These are phyloP conservation scores for Spodoptera exigua DNA, from an alignment of 2,888 invertebrate genomes.

Conservation along the genomic window DNA sequence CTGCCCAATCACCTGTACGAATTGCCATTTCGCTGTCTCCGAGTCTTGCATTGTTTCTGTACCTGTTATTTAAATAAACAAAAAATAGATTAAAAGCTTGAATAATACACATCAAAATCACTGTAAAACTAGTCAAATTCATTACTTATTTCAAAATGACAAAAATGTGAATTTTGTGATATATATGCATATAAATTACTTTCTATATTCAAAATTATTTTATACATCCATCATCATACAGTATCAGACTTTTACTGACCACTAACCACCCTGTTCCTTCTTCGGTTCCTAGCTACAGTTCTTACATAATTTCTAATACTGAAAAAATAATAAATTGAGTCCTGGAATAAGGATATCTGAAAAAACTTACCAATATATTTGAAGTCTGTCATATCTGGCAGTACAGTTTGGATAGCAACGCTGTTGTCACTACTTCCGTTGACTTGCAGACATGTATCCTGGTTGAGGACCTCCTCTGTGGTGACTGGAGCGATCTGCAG, in stretches of 20 bases:
- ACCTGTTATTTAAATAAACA: conserved; percentile 81
- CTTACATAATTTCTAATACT: too few relatives aligned
- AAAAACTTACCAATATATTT: conserved; percentile 86
- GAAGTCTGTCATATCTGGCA: conserved; percentile 95
- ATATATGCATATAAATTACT: too few relatives aligned
- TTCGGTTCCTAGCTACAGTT: too few relatives aligned
- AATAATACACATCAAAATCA: too few relatives aligned
- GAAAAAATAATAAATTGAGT: too few relatives aligned
- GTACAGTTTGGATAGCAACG: conserved; percentile 93
- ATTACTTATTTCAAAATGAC: too few relatives aligned
- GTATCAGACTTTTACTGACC: too few relatives aligned
- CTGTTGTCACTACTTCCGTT: conserved; percentile 92
- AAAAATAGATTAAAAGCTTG: conserved; percentile 13
- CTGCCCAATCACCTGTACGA: conserved; percentile 91
- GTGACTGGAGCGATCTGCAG: conserved; percentile 94
- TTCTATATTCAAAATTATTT: too few relatives aligned
- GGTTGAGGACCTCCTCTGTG: conserved; percentile 92
- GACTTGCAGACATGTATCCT: conserved; percentile 94
- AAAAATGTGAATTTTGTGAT: too few relatives aligned
- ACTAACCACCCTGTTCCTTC: too few relatives aligned
- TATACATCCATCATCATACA: too few relatives aligned
- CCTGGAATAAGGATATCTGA: not conserved
- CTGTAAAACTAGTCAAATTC: too few relatives aligned
- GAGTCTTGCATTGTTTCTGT: conserved; percentile 92
- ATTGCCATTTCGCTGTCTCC: conserved; percentile 94